Conservation (phyloP, 2,888 invertebrate species). For the Tillus elongatus region DNA sequence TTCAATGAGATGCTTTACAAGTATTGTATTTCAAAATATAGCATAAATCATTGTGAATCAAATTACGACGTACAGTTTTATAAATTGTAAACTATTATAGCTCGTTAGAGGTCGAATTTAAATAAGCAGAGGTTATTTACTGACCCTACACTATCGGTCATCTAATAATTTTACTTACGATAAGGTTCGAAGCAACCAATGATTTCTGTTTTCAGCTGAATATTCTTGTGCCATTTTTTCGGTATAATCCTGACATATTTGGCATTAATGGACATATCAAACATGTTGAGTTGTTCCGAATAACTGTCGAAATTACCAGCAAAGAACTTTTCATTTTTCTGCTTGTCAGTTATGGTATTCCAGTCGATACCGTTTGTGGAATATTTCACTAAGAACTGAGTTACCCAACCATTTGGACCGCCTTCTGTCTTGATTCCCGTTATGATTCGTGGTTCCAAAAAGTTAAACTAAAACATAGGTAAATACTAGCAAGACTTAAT, state of each 20-base stretch:
- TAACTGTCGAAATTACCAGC: slow-evolving; percentile 62
- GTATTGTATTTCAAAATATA: no score
- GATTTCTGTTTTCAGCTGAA: slow-evolving; percentile 68
- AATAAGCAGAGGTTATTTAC: no score
- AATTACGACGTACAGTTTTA: no score
- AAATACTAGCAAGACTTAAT: slow-evolving; percentile 27
- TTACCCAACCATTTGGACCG: slow-evolving; percentile 64
- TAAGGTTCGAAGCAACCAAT: slow-evolving; percentile 71
- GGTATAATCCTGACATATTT: slow-evolving; percentile 65
- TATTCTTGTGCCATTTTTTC: slow-evolving; percentile 59
- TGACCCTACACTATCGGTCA: no score
- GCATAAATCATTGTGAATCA: no score
- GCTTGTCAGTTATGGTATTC: slow-evolving; percentile 55
- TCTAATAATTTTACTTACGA: no score
- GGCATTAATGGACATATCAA: slow-evolving; percentile 63
- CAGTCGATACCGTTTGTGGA: slow-evolving; percentile 62
- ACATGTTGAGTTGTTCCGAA: slow-evolving; percentile 53
- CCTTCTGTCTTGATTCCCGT: slow-evolving; percentile 72
- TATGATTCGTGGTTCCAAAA: slow-evolving; percentile 62
- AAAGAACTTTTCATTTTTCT: slow-evolving; percentile 52
- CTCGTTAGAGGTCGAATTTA: no score
- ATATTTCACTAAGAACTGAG: slow-evolving; percentile 63
- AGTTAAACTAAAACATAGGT: slow-evolving; percentile 56
- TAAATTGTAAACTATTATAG: no score
- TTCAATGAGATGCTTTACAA: no score